Conservation (phyloP, 2,113 vertebrate species). For the Glaucidium brasilianum region DNA sequence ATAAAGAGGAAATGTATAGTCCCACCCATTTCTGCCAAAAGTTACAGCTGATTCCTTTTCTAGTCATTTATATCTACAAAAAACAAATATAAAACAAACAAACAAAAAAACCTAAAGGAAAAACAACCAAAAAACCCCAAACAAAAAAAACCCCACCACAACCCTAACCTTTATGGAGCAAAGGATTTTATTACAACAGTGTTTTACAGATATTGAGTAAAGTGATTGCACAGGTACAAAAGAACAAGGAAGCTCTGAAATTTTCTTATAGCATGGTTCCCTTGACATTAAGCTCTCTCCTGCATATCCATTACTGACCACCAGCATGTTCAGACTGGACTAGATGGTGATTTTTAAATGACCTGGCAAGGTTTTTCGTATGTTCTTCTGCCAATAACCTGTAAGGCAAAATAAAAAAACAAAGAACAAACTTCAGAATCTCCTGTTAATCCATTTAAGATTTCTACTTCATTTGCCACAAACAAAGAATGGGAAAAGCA, state of each 20-base stretch:
- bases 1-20: neutral
- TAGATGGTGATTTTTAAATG: neutral
- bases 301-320: neutral
- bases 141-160: neutral
- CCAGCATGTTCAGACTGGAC: neutral
- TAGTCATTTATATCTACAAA: neutral
- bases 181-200: neutral
- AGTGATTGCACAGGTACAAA: neutral
- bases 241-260: neutral
- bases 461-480: neutral
- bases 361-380: rapidly evolving
- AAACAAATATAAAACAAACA: neutral
- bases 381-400: neutral
- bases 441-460: neutral
- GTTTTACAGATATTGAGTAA: neutral
- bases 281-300: neutral
- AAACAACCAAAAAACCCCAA: no score
- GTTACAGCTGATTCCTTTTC: neutral
- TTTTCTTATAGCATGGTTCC: neutral
- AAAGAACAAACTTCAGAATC: neutral
- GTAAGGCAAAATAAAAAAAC: neutral
- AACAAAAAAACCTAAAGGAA: no score
- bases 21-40: neutral
- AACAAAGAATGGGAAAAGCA: neutral
- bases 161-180: neutral